Percentiles rank a stretch among this genome's conserved stretches.
These are phyloP conservation scores for Otus sunia DNA, from an alignment of 2,113 vertebrate genomes.

Conservation along the genomic window DNA sequence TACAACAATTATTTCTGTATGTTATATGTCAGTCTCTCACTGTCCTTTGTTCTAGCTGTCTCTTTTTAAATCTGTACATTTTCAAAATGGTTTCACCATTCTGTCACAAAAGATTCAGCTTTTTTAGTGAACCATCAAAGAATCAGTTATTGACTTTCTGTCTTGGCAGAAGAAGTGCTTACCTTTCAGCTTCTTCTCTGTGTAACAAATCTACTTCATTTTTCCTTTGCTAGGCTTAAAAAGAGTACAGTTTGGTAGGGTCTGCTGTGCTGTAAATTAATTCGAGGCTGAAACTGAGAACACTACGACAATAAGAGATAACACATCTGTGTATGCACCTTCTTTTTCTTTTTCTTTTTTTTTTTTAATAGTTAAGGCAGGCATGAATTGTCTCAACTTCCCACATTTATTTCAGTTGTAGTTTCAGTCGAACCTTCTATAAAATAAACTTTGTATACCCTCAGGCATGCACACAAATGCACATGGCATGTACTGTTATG, in stretches of 20 bases:
- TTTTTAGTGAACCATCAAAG: slow-evolving; percentile 8
- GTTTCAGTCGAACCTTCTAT: neutral
- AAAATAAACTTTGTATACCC: accelerated
- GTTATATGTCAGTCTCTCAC: neutral
- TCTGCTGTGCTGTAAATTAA: slow-evolving; percentile 2
- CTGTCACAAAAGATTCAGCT: slow-evolving; percentile 11
- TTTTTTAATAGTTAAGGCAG: neutral
- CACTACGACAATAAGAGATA: neutral
- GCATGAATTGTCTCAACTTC: neutral
- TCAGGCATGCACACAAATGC: neutral
- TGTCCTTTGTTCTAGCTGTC: slow-evolving; percentile 2
- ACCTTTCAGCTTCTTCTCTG: slow-evolving; percentile 9
- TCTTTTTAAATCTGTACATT: slow-evolving; percentile 15
- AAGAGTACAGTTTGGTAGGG: neutral
- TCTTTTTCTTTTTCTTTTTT: too few relatives aligned
- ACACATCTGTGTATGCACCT: neutral
- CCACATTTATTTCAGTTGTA: neutral
- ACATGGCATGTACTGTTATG: neutral
- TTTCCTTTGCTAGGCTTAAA: slow-evolving; percentile 39
- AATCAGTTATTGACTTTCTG: slow-evolving; percentile 49
- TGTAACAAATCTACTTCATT: slow-evolving; percentile 36
- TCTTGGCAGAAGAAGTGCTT: slow-evolving; percentile 34
- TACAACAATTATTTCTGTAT: neutral
- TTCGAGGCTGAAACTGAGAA: slow-evolving; percentile 11
- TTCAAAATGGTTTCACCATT: slow-evolving; percentile 33